Evolutionary conservation across 2,113 vertebrate species (phyloP).

Genomic region (Balaenoptera acutorostrata): DNA sequence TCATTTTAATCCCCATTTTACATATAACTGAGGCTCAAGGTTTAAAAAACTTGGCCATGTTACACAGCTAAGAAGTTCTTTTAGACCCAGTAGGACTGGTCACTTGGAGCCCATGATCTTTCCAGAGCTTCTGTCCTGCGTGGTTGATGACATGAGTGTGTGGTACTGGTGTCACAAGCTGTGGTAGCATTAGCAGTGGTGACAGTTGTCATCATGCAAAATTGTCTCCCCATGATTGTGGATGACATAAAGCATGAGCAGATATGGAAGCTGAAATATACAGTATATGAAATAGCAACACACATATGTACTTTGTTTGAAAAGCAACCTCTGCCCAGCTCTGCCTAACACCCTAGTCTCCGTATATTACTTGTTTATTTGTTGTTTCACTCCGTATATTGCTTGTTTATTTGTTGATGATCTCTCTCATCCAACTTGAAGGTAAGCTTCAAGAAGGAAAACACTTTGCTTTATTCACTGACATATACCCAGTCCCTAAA

Average conservation of each 20-base stretch:
- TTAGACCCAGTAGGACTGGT: not conserved
- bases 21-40: not conserved
- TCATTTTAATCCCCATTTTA: not conserved
- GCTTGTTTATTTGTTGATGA: not conserved
- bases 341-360: not conserved
- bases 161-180: not conserved
- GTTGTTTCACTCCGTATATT: not conserved
- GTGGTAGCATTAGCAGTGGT: not conserved
- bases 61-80: not conserved
- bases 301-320: not conserved
- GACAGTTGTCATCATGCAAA: not conserved
- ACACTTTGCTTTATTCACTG: not conserved
- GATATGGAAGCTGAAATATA: not conserved
- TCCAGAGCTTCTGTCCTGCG: not conserved
- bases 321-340: not conserved
- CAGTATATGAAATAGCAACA: not conserved
- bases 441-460: not conserved
- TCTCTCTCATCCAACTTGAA: not conserved
- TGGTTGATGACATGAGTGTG: not conserved
- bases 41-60: not conserved
- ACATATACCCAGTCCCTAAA: not conserved
- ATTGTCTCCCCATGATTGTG: not conserved
- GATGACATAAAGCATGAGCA: not conserved
- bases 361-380: not conserved
- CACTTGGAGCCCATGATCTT: not conserved